phyloP scores from a whole-genome alignment of 2,797 vertebrate species.

The Macropus fuliginosus region DNA sequence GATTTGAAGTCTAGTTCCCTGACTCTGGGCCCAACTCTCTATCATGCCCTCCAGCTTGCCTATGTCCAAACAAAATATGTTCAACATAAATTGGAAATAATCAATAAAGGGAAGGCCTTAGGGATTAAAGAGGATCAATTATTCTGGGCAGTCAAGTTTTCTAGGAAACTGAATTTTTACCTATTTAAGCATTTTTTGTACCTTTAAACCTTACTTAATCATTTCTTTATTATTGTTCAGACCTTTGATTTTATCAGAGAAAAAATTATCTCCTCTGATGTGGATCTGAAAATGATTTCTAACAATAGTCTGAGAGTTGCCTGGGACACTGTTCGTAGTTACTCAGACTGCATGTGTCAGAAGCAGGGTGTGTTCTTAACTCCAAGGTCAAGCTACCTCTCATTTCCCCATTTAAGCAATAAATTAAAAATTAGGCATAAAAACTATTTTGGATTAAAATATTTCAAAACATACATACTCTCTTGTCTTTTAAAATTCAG shows the following conservation, averaged over 20 bases:
- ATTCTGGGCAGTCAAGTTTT: neutral
- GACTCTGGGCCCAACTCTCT: neutral
- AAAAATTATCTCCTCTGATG: neutral
- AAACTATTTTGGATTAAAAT: slow-evolving; percentile 6
- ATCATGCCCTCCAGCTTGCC: neutral
- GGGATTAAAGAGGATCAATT: neutral
- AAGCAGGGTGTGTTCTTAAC: neutral
- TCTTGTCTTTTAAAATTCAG: neutral
- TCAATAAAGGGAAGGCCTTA: neutral
- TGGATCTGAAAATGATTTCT: neutral
- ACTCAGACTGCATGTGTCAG: neutral
- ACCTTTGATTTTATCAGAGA: neutral
- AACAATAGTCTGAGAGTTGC: neutral
- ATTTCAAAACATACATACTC: slow-evolving; percentile 11
- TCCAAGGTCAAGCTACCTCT: neutral
- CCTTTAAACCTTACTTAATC: neutral
- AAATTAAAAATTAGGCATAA: slow-evolving; percentile 18
- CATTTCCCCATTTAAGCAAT: slow-evolving; percentile 42
- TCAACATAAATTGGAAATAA: neutral
- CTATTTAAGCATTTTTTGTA: neutral
- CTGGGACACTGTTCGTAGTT: neutral
- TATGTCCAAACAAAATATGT: neutral
- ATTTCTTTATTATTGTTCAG: neutral
- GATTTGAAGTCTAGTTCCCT: neutral
- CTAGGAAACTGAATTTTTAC: neutral